These are phyloP conservation scores for Anoplius nigerrimus DNA, from an alignment of 2,888 invertebrate species.

Conservation along the genomic window DNA sequence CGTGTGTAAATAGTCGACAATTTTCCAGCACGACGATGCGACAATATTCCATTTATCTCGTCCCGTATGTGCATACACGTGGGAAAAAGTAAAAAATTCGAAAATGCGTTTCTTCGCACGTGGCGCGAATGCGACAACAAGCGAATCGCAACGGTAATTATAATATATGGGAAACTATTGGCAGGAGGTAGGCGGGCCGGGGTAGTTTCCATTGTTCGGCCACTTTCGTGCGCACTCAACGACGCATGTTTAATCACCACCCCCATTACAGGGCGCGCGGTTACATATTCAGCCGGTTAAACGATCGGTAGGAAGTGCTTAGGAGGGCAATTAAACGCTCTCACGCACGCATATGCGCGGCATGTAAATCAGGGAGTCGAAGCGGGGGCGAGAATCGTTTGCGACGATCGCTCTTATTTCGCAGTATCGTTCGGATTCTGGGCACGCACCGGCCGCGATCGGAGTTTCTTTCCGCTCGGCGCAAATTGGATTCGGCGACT, in stretches of 20 bases:
- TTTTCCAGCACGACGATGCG: too few species aligned
- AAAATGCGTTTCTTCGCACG: too few species aligned
- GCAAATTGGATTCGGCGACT: too few species aligned
- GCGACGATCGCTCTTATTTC: slow-evolving; percentile 10
- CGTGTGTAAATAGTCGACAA: too few species aligned
- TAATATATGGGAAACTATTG: not conserved
- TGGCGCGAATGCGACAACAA: too few species aligned
- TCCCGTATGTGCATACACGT: too few species aligned
- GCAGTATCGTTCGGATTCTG: not conserved
- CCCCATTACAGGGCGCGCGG: slow-evolving; percentile 23
- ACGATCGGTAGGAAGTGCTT: slow-evolving; percentile 34
- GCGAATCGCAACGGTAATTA: too few species aligned
- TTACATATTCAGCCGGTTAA: slow-evolving; percentile 34
- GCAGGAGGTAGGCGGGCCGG: not conserved
- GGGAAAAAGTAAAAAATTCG: too few species aligned
- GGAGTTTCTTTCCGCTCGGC: too few species aligned
- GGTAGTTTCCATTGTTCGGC: not conserved
- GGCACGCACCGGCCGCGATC: too few species aligned
- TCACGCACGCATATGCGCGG: slow-evolving; percentile 28
- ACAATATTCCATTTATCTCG: too few species aligned
- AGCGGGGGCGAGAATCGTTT: slow-evolving; percentile 24
- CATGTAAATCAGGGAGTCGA: slow-evolving; percentile 21
- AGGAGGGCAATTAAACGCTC: slow-evolving; percentile 31
- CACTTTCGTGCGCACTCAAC: slow-evolving; percentile 23
- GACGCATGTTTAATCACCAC: slow-evolving; percentile 30